Base-by-base conservation (phyloP, 2,888 invertebrate genomes). In the Molorchus minor region DNA sequence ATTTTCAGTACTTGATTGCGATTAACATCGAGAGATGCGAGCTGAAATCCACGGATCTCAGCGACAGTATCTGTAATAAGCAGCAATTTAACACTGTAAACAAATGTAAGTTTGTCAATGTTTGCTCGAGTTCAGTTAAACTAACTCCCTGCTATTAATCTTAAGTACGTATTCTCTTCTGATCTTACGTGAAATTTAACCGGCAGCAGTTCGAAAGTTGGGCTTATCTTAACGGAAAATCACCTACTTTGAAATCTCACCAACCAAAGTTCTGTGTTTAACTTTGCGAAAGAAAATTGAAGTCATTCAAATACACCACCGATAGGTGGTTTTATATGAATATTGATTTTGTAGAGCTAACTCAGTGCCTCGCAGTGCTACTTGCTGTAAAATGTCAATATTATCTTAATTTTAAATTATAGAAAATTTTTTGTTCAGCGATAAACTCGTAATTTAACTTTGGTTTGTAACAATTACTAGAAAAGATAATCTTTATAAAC, bases 91-190 rank as follows among this genome's bases (percentile, higher is more conserved):
- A 56, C 65, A 64, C 53, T 54, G 68, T 64, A 67, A 69, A 68
- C 68, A 69, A 67, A 67, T 64, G 65, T 58, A 65, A 63, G 62
- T 68, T 67, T 65, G 65, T 61, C 66, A 65, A 60, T 67, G 65
- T 68, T 67, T 62, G 63, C 61, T 64, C 45, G 53, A 62, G 65
- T 65, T 62, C 61, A 62, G 55, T 64, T 67, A 56, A 57, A 58
- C 60, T 57, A 61, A 64, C 61, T 53, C 41, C n/a, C 59, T 45
- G 59, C 62, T 62, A 67, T 67, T 65, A 68, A 68, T 67, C 62
- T 65, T 46, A 41, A 65, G 61, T 62, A 64, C 57, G 61, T 30
- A 49, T 51, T 58, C 58, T 58, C 47, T 43, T 36, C 44, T 54
- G 54, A 44, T 59, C 45, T 46, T 59, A 59, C 54, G 54, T 30